A percentile compares a stretch with the other conserved stretches of the same genome.
Conservation (phyloP, 2,797 vertebrate genomes). For the Notamacropus eugenii region DNA sequence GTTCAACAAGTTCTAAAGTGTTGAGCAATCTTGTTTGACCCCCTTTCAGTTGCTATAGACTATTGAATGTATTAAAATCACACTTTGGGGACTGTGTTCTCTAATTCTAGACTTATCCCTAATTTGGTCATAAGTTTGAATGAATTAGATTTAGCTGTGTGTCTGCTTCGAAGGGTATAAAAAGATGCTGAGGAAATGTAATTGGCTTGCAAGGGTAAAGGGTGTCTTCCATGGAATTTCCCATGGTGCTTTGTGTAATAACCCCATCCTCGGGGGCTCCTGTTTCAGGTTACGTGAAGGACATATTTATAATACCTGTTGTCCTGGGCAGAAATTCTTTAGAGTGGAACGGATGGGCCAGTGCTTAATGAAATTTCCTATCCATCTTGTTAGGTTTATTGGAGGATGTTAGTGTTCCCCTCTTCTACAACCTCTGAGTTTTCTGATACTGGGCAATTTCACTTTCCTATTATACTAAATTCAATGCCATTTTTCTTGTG, state of each 20-base stretch:
- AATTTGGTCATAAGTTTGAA: background rate
- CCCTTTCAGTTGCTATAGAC: background rate
- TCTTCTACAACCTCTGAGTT: background rate
- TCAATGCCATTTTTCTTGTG: conserved; percentile 46
- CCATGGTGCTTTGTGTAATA: background rate
- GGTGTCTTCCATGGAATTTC: background rate
- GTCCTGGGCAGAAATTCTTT: background rate
- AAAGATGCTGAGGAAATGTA: background rate
- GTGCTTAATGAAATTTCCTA: background rate
- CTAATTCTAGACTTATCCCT: background rate
- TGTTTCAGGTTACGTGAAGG: background rate
- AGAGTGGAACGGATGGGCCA: background rate
- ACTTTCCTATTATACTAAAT: conserved; percentile 38
- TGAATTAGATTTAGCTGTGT: background rate
- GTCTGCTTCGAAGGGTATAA: background rate
- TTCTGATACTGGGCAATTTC: conserved; percentile 16
- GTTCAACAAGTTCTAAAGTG: background rate
- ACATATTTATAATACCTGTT: background rate
- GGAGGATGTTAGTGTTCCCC: background rate
- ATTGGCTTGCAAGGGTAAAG: background rate
- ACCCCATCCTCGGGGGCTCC: background rate
- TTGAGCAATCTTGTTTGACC: background rate
- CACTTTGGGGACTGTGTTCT: background rate
- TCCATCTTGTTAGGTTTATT: background rate
- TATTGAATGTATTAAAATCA: background rate